These are phyloP conservation scores for Notodromas monacha DNA, from an alignment of 2,888 invertebrate genomes.

Conservation along the genomic window DNA sequence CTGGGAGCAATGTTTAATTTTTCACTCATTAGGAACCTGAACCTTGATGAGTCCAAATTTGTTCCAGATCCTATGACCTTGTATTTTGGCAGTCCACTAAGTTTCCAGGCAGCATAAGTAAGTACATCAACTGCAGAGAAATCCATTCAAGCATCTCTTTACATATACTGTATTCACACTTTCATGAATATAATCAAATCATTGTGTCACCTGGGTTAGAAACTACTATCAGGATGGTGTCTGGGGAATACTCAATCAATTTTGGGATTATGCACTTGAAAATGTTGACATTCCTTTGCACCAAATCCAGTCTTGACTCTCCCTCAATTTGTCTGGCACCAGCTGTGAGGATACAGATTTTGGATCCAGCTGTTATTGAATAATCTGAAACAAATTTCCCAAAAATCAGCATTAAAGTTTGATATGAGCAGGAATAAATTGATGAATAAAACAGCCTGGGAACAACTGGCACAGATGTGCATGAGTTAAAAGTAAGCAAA, in stretches of 20 bases:
- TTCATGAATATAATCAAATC: conserved; percentile 9
- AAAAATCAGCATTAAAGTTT: conserved; percentile 6
- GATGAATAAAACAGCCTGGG: conserved; percentile 5
- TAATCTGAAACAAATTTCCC: conserved; percentile 24
- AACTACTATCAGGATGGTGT: conserved; percentile 50
- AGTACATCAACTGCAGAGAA: conserved; percentile 36
- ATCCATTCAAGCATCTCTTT: background rate
- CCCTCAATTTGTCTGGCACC: conserved; percentile 67
- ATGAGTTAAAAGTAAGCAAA: too few species aligned
- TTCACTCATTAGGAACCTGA: conserved; percentile 56
- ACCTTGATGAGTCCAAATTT: conserved; percentile 64
- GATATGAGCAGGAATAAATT: background rate
- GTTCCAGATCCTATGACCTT: conserved; percentile 71
- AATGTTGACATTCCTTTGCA: conserved; percentile 64
- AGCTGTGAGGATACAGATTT: conserved; percentile 58
- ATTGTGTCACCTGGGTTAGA: conserved; percentile 48
- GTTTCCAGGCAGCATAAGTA: conserved; percentile 76
- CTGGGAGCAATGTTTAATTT: conserved; percentile 42
- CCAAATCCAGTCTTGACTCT: conserved; percentile 49
- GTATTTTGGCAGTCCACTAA: conserved; percentile 56
- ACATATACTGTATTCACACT: background rate
- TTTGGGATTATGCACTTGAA: conserved; percentile 52
- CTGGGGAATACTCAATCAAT: conserved; percentile 46
- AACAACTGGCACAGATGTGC: too few species aligned
- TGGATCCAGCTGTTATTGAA: conserved; percentile 36